These are phyloP conservation scores for Oreocharis arfaki DNA, from an alignment of 2,113 vertebrate species.

Conservation along the genomic window DNA sequence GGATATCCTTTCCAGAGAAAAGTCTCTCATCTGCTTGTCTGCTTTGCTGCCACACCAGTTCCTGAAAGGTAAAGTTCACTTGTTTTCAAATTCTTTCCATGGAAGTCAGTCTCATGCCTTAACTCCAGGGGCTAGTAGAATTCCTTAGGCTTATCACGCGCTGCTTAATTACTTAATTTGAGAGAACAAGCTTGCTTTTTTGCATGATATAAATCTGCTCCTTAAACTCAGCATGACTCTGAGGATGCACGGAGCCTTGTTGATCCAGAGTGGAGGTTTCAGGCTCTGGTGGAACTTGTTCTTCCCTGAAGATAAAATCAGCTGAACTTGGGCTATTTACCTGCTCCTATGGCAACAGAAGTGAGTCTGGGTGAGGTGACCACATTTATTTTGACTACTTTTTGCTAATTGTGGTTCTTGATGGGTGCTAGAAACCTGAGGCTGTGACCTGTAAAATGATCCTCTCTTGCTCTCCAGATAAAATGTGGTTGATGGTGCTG, in stretches of 20 bases:
- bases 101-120: not conserved
- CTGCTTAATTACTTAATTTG: conserved; percentile 37
- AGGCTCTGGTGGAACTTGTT: conserved; percentile 12
- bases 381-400: not conserved
- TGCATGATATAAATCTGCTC: not conserved
- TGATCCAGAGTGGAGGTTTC: not conserved
- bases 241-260: not conserved
- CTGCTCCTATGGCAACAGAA: conserved; percentile 16
- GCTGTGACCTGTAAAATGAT: not conserved
- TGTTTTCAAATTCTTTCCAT: not conserved
- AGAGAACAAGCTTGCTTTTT: conserved; percentile 24
- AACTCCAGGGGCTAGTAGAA: not conserved
- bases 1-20: not conserved
- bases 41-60: not conserved
- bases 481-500: not conserved
- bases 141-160: not conserved
- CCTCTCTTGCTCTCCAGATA: not conserved
- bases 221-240: not conserved
- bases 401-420: not conserved
- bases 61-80: not conserved
- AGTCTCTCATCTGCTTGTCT: not conserved
- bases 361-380: not conserved
- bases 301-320: conserved; percentile 17
- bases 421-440: not conserved
- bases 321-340: not conserved